Evolutionary conservation across 2,888 invertebrate genomes (phyloP).

Genomic region (Copidosoma aretas): DNA sequence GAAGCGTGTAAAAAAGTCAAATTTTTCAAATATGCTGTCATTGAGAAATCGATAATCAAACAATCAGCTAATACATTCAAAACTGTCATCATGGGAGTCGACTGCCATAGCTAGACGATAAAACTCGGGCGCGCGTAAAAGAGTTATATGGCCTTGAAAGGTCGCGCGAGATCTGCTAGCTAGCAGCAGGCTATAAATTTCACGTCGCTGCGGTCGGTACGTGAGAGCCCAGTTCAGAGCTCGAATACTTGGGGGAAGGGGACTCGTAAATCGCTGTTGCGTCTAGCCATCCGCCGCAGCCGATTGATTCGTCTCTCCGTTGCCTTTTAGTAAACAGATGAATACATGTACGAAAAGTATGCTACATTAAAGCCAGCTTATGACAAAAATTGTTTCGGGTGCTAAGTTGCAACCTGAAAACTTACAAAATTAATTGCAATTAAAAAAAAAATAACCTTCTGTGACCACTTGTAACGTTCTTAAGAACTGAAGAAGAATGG

Average conservation of each 20-base stretch:
- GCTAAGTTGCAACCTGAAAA: no score
- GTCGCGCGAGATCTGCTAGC: constrained; percentile 18
- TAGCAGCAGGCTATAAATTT: constrained; percentile 31
- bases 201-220: constrained; percentile 13
- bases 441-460: no score
- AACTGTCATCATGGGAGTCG: constrained; percentile 30
- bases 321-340: no score
- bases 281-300: constrained; percentile 16
- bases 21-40: no score
- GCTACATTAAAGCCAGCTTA: no score
- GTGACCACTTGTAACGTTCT: no score
- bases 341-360: no score
- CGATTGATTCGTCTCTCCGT: constrained; percentile 21
- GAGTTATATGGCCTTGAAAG: constrained; percentile 37
- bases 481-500: no score
- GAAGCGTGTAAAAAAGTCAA: no score
- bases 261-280: constrained; percentile 18
- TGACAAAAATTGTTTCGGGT: no score
- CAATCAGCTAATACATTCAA: neutral
- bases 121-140: constrained; percentile 14
- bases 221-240: neutral
- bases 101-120: constrained; percentile 5
- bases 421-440: no score
- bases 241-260: neutral
- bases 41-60: constrained; percentile 12